Base-by-base conservation (phyloP, 2,888 invertebrate species). In the Coenonympha arcania region DNA sequence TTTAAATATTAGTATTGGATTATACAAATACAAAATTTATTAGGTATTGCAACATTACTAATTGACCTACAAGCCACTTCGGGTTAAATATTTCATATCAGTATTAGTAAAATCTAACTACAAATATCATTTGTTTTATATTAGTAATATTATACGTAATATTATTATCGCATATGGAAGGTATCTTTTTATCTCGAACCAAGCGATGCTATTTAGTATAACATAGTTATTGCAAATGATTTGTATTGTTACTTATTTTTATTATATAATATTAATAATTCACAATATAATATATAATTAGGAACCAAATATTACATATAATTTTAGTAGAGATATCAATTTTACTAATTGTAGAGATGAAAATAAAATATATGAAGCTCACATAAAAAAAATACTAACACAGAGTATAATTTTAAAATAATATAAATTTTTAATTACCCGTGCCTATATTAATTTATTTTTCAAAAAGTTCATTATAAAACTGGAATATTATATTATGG, bases 1-100 rank as follows among this genome's bases (percentile, higher is more conserved):
- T 15, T 16, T 9, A 16, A 1, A 33, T 6, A 16, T 26, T 26
- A 16, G 8, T 9, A 9, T 33, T 33, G 3, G 4, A 33, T 8
- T 9, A 9, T 16, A 13, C 19, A 41, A 2, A 22, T 8, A 22
- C 18, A 6, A 20, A 11, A 5, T 19, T 20, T 9, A 24, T 40
- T 40, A 19, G 34, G 18, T 41, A 34, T 34, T 41, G 33, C 11
- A 39, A 47, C 30, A 30, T 28, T 50, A 56, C 54, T 83, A 84
- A 84, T 84, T 84, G 84, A 84, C 84, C 78, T 76, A 78, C 55
- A 81, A 80, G 78, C 74, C 79, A 78, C 79, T 69, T 76, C 54
- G 72, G 75, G 69, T 72, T 54, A 54, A 47, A 51, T 51, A 39
- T 44, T 18, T 28, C 20, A 13, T 36, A 19, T 19, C 2, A 36